These are phyloP conservation scores for Coleophora flavipennella DNA, from an alignment of 2,888 invertebrate species.

Conservation along the genomic window DNA sequence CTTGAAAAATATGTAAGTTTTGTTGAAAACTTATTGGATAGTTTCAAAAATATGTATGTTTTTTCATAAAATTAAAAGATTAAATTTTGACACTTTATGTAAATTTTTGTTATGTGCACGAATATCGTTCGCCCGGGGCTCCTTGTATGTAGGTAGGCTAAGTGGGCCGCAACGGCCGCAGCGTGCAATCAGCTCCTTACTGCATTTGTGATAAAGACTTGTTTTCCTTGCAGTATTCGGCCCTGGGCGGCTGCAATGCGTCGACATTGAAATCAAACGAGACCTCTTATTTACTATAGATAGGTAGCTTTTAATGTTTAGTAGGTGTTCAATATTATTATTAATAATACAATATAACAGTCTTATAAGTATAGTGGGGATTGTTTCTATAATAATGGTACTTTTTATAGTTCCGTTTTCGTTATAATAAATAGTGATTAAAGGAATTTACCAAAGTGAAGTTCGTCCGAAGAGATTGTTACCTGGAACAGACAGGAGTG, in stretches of 20 bases:
- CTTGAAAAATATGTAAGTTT: too few species aligned
- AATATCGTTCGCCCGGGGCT: conserved; percentile 31
- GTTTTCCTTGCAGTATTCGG: conserved; percentile 36
- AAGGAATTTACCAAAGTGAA: too few species aligned
- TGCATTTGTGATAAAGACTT: conserved; percentile 51
- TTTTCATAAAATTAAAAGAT: too few species aligned
- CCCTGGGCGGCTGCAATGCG: conserved; percentile 5
- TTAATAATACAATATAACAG: conserved; percentile 13
- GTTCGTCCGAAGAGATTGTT: too few species aligned
- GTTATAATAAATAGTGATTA: too few species aligned
- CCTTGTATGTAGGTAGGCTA: conserved; percentile 30
- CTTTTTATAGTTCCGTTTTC: too few species aligned
- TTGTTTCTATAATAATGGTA: too few species aligned
- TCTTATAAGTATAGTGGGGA: too few species aligned
- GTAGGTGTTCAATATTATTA: conserved; percentile 63
- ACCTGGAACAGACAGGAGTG: too few species aligned
- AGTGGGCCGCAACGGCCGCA: conserved; percentile 9
- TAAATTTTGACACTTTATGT: background rate
- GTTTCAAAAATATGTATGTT: too few species aligned
- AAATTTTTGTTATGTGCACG: background rate
- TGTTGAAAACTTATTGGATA: too few species aligned
- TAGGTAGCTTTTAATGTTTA: conserved; percentile 67
- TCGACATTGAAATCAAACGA: conserved; percentile 15
- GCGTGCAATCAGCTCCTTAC: conserved; percentile 34
- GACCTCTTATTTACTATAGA: conserved; percentile 53